Evolutionary conservation across 1,140 invertebrate genomes (phyloP), one percentile per base, ranked within the genome.

Genomic region (Cataglyphis hispanica): DNA sequence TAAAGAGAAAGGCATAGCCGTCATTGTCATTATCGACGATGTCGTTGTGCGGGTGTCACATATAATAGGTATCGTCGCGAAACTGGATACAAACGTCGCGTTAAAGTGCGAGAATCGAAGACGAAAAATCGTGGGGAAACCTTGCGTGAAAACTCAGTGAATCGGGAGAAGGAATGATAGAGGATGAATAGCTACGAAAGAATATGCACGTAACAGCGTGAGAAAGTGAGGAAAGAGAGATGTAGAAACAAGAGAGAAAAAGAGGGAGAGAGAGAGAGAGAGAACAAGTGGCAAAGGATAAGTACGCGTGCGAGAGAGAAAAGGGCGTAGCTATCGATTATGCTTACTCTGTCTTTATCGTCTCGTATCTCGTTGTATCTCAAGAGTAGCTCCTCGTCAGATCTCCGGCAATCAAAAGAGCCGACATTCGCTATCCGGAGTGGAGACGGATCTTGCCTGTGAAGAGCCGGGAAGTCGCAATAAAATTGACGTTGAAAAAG

Each of bases 401-500:
- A 43, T 84, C 75, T 70, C 58, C 10, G 31, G 72, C 86, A 89
- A 90, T 90, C 86, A 81, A 86, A 58, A 66, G 50, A 76, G 19
- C 70, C 78, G 58, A 86, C 85, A 74, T 86, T 86, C 43, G 78
- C 78, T 64, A 84, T 84, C 72, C 60, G 72, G 60, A 53, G 43
- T 22, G 22, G 31, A 50, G 60, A 75, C 53, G 69, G 63, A 87
- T 85, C 81, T 81, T 81, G 63, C 46, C 60, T 76, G 58, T 43
- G 19, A 84, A 25, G 63, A 70, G 63, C 75, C 61, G 58, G 69
- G 69, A 81, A 74, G 34, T 86, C 84, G 84, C 81, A 88, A 91
- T 92, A 92, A 91, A 92, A 91, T 90, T 90, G 86, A 91, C 89
- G 86, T 85, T 22, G 40, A 72, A 31, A 86, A 88, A 85, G 87